Evolutionary conservation across 2,797 vertebrate species (phyloP).

Genomic region (Erethizon dorsatum): DNA sequence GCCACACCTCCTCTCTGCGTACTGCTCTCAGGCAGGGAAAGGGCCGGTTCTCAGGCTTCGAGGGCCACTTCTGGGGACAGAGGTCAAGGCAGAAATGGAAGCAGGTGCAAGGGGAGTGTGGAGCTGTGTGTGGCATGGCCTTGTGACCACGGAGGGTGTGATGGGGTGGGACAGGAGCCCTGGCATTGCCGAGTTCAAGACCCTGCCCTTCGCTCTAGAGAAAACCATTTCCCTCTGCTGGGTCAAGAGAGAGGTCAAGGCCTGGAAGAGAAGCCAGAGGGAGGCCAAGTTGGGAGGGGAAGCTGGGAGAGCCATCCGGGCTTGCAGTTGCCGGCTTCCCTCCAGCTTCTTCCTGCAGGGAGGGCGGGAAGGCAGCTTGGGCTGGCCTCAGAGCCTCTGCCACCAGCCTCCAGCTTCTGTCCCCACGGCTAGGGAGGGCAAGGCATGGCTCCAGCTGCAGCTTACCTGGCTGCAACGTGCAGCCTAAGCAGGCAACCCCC

Average conservation of each 20-base stretch:
- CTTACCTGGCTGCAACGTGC: too few species aligned
- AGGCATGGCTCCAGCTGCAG: background rate
- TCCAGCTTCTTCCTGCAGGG: background rate
- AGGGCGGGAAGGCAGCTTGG: background rate
- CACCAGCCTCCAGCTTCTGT: background rate
- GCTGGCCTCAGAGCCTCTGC: background rate
- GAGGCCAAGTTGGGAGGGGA: background rate
- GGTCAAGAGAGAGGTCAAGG: background rate
- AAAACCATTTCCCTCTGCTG: background rate
- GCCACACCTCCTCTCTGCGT: background rate
- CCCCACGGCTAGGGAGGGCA: background rate
- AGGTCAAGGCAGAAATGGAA: background rate
- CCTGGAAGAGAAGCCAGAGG: background rate
- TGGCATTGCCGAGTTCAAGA: background rate
- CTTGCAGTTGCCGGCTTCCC: too few species aligned
- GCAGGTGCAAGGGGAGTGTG: background rate
- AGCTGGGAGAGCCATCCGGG: too few species aligned
- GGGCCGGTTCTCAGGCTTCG: background rate
- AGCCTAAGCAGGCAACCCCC: too few species aligned
- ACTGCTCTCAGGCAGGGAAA: background rate
- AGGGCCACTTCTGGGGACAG: background rate
- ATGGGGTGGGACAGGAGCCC: background rate
- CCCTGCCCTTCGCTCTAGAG: background rate
- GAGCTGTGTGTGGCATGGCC: background rate
- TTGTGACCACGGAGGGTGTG: too few species aligned